Evolutionary conservation across 2,797 vertebrate species (phyloP).

Genomic region (Acrossocheilus fasciatus): DNA sequence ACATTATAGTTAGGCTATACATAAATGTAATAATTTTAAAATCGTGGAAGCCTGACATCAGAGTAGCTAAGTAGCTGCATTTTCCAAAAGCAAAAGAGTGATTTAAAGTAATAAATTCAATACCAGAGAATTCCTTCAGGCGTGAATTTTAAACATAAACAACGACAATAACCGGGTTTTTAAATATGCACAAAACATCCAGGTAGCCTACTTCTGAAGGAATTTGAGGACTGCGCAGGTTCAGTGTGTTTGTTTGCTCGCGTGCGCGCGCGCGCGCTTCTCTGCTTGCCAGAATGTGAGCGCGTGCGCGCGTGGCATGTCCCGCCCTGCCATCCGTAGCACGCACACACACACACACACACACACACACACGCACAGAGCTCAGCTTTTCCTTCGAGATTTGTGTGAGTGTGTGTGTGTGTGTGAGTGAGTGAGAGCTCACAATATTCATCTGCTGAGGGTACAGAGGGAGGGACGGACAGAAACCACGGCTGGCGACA

Average conservation of each 20-base stretch:
- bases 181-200: not conserved
- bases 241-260: not conserved
- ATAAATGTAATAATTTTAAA: not conserved
- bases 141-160: not conserved
- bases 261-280: constrained; percentile 25
- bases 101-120: not conserved
- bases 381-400: not conserved
- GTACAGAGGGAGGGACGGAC: constrained; percentile 31
- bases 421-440: not conserved
- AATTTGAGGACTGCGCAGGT: not conserved
- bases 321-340: constrained; percentile 24
- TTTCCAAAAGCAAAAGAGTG: not conserved
- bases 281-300: constrained; percentile 13
- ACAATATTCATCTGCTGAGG: constrained; percentile 20
- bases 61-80: not conserved
- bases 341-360: not conserved
- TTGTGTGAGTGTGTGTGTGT: not conserved
- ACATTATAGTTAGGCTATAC: not conserved
- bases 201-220: not conserved
- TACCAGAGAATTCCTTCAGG: too few species aligned
- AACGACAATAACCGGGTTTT: not conserved
- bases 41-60: not conserved
- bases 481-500: constrained; percentile 64
- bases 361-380: not conserved
- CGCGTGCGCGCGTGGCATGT: not conserved